phyloP scores from a whole-genome alignment of 2,113 vertebrate genomes.

The Sorex fumeus region DNA sequence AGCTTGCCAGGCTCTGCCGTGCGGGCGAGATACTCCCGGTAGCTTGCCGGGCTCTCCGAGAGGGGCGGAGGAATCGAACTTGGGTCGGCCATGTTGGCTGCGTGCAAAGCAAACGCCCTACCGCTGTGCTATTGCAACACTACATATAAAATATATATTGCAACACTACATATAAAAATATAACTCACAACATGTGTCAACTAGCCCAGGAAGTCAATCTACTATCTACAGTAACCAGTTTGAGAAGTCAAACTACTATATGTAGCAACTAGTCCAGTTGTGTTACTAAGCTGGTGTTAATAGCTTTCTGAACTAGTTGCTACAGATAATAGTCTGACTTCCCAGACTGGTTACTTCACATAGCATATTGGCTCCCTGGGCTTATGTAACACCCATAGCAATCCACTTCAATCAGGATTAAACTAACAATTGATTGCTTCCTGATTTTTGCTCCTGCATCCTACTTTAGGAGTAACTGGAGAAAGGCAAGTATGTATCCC shows the following conservation, averaged over 20 bases:
- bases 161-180: not conserved
- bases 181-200: not conserved
- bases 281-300: not conserved
- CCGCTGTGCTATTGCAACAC: no score
- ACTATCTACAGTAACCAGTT: not conserved
- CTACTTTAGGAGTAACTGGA: not conserved
- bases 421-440: not conserved
- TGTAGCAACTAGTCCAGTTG: not conserved
- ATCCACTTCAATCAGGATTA: not conserved
- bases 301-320: not conserved
- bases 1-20: no score
- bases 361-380: not conserved
- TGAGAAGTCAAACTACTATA: not conserved
- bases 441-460: conserved; percentile 4
- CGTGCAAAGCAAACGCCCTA: no score
- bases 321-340: not conserved
- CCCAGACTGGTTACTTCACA: not conserved
- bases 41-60: no score
- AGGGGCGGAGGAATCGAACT: no score
- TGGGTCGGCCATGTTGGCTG: no score
- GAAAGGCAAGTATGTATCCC: conserved; percentile 20
- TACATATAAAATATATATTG: no score
- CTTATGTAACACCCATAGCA: not conserved
- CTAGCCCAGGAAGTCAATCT: not conserved
- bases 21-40: no score